Evolutionary conservation across 2,113 vertebrate species (phyloP).

Genomic region (Gavialis gangeticus): DNA sequence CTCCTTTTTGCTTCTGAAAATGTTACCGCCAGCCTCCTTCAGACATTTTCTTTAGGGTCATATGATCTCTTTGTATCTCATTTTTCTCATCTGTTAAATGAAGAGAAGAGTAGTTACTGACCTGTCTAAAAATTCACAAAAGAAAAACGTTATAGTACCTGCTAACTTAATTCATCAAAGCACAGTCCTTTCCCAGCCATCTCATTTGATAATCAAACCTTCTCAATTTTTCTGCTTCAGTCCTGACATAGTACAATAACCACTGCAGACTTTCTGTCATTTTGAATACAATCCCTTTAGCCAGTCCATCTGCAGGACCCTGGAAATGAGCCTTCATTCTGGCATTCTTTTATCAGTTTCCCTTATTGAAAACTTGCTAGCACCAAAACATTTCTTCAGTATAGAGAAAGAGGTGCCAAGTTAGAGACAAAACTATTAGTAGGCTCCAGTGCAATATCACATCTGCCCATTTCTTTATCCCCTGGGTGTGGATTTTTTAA

Average conservation of each 20-base stretch:
- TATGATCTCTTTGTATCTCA: no score
- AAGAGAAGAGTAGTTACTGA: no score
- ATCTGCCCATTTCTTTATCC: neutral
- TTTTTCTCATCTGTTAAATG: no score
- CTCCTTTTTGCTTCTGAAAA: no score
- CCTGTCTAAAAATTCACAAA: no score
- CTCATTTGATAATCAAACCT: no score
- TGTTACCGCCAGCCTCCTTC: no score
- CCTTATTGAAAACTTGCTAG: neutral
- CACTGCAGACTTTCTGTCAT: neutral
- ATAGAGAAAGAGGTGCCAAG: neutral
- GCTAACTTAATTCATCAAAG: no score
- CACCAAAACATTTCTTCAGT: neutral
- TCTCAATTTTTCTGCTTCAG: no score
- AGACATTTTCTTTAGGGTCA: no score
- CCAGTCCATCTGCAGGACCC: neutral
- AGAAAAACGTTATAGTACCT: no score
- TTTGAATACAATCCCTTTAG: neutral
- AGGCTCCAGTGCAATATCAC: neutral
- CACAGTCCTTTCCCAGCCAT: no score
- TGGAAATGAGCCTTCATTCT: neutral
- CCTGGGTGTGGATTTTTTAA: neutral
- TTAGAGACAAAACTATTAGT: neutral
- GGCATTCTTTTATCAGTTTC: neutral
- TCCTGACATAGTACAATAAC: neutral